phyloP scores from a whole-genome alignment of 2,113 vertebrate genomes.

The Zosterops lateralis region DNA sequence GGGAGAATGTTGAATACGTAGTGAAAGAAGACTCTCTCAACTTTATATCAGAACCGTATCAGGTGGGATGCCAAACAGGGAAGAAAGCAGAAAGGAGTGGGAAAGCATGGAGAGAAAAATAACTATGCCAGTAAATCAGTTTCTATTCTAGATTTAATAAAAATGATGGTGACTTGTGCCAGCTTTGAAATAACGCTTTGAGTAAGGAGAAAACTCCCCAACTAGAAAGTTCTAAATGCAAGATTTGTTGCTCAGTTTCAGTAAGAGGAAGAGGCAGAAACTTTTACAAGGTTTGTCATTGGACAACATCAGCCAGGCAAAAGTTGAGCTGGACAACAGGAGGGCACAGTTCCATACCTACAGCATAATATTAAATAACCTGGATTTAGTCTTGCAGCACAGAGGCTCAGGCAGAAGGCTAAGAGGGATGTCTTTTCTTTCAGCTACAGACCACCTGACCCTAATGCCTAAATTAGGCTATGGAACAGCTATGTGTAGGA shows the following conservation, averaged over 20 bases:
- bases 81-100: not conserved
- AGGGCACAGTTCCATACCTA: not conserved
- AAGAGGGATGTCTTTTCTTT: not conserved
- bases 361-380: not conserved
- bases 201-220: not conserved
- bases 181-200: not conserved
- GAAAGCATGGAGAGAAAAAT: not conserved
- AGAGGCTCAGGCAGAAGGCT: not conserved
- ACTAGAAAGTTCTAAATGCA: not conserved
- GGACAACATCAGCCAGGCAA: not conserved
- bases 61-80: not conserved
- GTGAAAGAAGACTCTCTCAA: not conserved
- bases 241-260: not conserved
- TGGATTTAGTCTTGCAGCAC: not conserved
- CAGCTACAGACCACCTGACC: not conserved
- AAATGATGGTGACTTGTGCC: not conserved
- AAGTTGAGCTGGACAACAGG: not conserved
- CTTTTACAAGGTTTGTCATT: not conserved
- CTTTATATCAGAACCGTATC: not conserved
- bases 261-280: not conserved
- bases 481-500: not conserved
- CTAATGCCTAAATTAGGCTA: not conserved
- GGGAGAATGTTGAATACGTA: rapidly evolving
- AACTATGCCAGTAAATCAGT: not conserved
- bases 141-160: not conserved